Evolutionary conservation across 2,888 invertebrate genomes (phyloP).

Genomic region (Mythimna pallens): DNA sequence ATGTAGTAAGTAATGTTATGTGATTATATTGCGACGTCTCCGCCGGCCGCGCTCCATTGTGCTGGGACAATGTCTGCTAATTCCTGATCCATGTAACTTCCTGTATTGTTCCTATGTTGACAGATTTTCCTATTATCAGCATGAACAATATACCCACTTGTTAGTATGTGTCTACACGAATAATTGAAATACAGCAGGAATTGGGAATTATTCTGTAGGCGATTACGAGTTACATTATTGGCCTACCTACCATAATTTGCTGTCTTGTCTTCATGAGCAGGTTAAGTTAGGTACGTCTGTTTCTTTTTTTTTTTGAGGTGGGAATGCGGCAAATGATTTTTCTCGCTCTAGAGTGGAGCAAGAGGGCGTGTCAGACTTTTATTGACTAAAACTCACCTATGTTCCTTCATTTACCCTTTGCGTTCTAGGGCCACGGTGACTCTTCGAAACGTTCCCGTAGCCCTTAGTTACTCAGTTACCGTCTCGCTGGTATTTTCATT

Average conservation of each 20-base stretch:
- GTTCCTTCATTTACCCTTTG: too few species aligned
- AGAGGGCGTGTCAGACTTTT: too few species aligned
- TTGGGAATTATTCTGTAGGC: slow-evolving; percentile 33
- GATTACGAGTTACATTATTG: slow-evolving; percentile 20
- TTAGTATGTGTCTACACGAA: slow-evolving; percentile 66
- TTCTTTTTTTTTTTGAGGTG: too few species aligned
- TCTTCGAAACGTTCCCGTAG: too few species aligned
- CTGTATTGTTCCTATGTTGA: slow-evolving; percentile 88
- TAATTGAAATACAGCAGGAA: slow-evolving; percentile 65
- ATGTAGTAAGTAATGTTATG: slow-evolving; percentile 74
- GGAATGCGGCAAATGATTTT: too few species aligned
- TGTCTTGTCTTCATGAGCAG: background rate
- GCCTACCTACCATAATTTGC: slow-evolving; percentile 1
- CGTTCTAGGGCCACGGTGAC: too few species aligned
- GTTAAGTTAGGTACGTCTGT: background rate
- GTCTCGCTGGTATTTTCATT: too few species aligned
- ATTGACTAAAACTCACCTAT: too few species aligned
- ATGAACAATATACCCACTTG: slow-evolving; percentile 80
- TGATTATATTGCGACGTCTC: slow-evolving; percentile 80
- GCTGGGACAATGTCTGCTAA: slow-evolving; percentile 87
- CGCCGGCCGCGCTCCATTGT: slow-evolving; percentile 76
- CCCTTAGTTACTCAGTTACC: too few species aligned
- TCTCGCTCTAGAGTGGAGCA: too few species aligned
- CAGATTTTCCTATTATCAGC: slow-evolving; percentile 89
- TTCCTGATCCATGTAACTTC: slow-evolving; percentile 89